A percentile compares a stretch with the other conserved stretches of the same genome.
Conservation (phyloP, 2,113 vertebrate genomes). For the Epinephelus fuscoguttatus region DNA sequence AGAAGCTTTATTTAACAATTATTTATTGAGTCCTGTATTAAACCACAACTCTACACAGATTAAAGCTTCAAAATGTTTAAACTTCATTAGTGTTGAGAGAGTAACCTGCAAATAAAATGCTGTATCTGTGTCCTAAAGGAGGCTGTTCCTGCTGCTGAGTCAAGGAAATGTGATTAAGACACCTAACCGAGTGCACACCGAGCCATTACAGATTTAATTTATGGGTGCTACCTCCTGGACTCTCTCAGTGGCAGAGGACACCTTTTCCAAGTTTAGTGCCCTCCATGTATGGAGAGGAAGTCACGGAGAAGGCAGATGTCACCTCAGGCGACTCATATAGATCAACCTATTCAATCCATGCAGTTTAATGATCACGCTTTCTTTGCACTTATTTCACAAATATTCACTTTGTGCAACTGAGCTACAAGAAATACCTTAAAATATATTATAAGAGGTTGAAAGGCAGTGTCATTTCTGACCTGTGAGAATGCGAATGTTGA, state of each 20-base stretch:
- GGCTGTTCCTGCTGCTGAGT: constrained; percentile 71
- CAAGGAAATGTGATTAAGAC: constrained; percentile 80
- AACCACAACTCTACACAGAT: neutral
- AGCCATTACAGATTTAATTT: constrained; percentile 77
- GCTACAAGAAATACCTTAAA: neutral
- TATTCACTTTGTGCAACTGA: neutral
- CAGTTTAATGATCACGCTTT: neutral
- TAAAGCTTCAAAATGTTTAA: neutral
- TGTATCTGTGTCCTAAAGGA: constrained; percentile 6
- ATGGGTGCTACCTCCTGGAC: constrained; percentile 68
- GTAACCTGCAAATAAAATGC: constrained; percentile 43
- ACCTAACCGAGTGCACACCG: constrained; percentile 45
- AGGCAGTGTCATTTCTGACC: constrained; percentile 64
- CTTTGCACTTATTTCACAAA: neutral
- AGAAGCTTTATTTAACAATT: neutral
- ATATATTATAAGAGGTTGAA: neutral
- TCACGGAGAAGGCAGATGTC: constrained; percentile 56
- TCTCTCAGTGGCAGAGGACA: constrained; percentile 65
- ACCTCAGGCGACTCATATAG: constrained; percentile 63
- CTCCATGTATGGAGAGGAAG: constrained; percentile 80
- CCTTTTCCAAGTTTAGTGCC: constrained; percentile 81
- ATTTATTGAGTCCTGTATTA: neutral
- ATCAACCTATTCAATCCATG: neutral
- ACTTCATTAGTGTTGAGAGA: neutral
- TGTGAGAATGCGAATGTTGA: constrained; percentile 59